phyloP scores from a whole-genome alignment of 2,797 vertebrate species.

The Cercopithecus neglectus region DNA sequence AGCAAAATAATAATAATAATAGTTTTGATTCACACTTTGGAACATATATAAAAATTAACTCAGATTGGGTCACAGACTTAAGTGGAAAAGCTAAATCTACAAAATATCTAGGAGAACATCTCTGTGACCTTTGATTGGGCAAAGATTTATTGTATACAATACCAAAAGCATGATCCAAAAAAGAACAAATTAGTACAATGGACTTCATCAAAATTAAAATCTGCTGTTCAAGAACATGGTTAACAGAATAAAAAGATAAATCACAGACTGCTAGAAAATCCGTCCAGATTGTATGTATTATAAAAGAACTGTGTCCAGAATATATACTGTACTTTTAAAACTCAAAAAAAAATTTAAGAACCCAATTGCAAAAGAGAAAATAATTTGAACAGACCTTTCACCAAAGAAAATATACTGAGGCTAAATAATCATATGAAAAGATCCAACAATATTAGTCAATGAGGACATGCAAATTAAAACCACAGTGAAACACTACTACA shows the following conservation, averaged over 20 bases:
- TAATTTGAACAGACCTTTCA: background rate
- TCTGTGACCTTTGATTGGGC: background rate
- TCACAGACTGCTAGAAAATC: background rate
- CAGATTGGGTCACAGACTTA: background rate
- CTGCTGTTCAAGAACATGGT: background rate
- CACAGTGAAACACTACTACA: background rate
- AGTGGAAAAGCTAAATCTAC: background rate
- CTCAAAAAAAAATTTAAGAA: background rate
- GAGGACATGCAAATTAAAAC: conserved; percentile 9
- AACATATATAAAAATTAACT: background rate
- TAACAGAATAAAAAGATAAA: background rate
- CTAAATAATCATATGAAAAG: background rate
- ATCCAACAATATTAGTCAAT: background rate
- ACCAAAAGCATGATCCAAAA: background rate
- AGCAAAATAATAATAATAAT: background rate
- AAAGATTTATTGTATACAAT: background rate
- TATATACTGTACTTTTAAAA: background rate
- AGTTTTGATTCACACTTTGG: background rate
- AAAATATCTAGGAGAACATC: background rate
- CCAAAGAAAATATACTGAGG: background rate
- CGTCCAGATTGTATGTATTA: background rate
- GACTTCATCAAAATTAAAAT: background rate
- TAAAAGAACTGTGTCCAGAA: background rate
- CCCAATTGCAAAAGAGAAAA: background rate
- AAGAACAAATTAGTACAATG: background rate